phyloP scores from a whole-genome alignment of 2,113 vertebrate genomes.

The Aptenodytes forsteri region DNA sequence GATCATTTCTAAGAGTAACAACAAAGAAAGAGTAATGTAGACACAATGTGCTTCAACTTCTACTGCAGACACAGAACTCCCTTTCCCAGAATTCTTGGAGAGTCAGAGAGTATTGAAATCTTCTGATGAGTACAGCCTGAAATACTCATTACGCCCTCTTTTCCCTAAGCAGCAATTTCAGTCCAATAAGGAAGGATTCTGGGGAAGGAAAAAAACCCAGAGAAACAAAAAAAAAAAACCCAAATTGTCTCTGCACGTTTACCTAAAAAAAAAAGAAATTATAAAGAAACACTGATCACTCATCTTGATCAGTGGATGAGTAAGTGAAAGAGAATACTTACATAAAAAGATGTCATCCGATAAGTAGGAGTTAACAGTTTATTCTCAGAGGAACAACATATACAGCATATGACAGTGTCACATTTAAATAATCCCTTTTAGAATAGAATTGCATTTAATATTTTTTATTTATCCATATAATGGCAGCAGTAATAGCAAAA shows the following conservation, averaged over 20 bases:
- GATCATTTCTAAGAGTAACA: neutral
- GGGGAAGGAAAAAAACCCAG: neutral
- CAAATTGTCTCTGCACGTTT: rapidly evolving
- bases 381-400: neutral
- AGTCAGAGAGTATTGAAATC: neutral
- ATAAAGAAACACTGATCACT: neutral
- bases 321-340: neutral
- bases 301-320: neutral
- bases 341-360: neutral
- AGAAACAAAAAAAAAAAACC: neutral
- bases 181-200: neutral
- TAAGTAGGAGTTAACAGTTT: neutral
- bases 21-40: neutral
- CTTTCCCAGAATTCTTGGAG: neutral
- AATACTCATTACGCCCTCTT: neutral
- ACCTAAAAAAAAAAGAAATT: neutral
- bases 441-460: neutral
- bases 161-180: neutral
- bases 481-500: neutral
- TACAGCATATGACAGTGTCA: neutral
- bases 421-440: neutral
- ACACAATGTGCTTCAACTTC: neutral
- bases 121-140: neutral
- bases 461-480: neutral
- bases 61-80: neutral